Base-by-base conservation (phyloP, 1,140 invertebrate genomes). In the Manduca sexta region DNA sequence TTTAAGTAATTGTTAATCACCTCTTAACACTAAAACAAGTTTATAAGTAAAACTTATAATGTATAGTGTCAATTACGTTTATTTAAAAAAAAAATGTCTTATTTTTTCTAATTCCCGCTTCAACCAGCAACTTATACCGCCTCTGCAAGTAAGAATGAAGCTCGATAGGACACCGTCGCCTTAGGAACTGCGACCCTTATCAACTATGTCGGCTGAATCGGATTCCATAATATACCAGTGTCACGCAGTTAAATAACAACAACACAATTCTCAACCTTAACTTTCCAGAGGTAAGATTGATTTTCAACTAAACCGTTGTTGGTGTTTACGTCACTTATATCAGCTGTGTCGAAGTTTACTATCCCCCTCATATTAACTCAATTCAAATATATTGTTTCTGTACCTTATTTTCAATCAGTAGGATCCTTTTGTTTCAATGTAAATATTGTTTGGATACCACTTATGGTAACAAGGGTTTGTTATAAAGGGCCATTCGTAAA, bases 101-200 rank as follows among this genome's bases (percentile, higher is more conserved):
- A 1, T 26, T 5, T 26, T 26, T 26, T 5, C 31, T 10, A 8
- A 37, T 38, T 4, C 6, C 14, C 47, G 47, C 34, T 53, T 12
- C 31, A 33, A 46, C 49, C 49, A 42, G 6, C 46, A 17, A 40
- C 40, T 56, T 63, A 45, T 2, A 40, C 39, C 45, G 45, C 35
- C 31, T 14, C 12, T 44, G 49, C 49, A 57, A 58, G 52, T 56
- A 56, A 44, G 37, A 61, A 54, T 52, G 53, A 64, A 64, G 56
- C 51, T 56, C 54, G 56, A 65, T 68, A 61, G 61, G 52, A 61
- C 59, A 48, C 49, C 60, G 61, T 74, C 65, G 63, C 64, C 74
- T 68, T 67, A 68, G 65, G 65, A 68, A 50, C 60, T 66, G 65
- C 58, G 67, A 79, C 75, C 75, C 73, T 79, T 76, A 79, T 79